Percentiles rank a stretch among this genome's conserved stretches.
phyloP scores from a whole-genome alignment of 2,888 invertebrate species.

The Spisula solida region DNA sequence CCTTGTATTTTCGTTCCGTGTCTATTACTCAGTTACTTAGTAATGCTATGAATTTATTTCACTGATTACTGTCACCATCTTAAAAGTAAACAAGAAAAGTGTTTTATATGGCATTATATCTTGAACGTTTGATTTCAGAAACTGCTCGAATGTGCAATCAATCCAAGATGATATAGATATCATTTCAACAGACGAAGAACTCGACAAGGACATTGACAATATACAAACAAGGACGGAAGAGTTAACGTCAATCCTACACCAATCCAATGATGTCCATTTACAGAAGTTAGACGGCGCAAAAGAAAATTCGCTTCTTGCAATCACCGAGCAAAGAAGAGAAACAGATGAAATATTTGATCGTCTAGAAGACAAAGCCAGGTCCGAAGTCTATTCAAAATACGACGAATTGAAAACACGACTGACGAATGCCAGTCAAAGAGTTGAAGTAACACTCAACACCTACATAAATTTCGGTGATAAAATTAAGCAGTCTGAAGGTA shows the following conservation, averaged over 20 bases:
- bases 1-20: too few species aligned
- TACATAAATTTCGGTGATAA: background rate
- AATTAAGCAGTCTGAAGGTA: background rate
- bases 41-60: too few species aligned
- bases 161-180: background rate
- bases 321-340: background rate
- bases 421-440: background rate
- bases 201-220: background rate
- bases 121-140: background rate
- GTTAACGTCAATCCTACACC: background rate
- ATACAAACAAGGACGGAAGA: background rate
- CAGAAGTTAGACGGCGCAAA: background rate
- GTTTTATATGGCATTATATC: too few species aligned
- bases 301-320: background rate
- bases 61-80: too few species aligned
- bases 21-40: too few species aligned
- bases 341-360: background rate
- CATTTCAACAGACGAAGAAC: background rate
- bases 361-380: background rate
- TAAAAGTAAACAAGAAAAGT: too few species aligned
- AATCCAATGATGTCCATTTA: background rate
- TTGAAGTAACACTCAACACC: background rate
- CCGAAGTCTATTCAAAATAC: background rate
- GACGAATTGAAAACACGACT: background rate
- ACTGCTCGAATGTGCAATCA: background rate